Percentiles rank a stretch among this genome's conserved stretches.
Evolutionary conservation across 2,113 vertebrate species (phyloP).

Genomic region (Saimiri boliviensis): DNA sequence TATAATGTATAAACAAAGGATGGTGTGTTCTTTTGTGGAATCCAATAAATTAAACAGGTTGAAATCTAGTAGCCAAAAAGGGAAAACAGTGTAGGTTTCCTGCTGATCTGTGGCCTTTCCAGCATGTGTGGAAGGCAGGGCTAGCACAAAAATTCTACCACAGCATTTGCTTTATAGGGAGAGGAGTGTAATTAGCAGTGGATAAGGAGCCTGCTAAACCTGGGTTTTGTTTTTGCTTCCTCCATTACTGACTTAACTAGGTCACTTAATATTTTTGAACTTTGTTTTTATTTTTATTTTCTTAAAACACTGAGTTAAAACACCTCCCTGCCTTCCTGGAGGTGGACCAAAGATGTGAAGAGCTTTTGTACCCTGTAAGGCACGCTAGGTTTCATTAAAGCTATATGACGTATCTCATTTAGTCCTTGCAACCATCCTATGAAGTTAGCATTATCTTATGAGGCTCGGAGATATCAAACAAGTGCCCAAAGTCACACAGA

Average conservation of each 20-base stretch:
- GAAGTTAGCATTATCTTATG: neutral
- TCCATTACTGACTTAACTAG: neutral
- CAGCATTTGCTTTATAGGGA: neutral
- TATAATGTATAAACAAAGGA: neutral
- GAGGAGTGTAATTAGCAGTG: neutral
- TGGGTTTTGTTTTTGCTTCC: neutral
- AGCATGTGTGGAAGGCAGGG: neutral
- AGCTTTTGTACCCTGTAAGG: neutral
- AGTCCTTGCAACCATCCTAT: neutral
- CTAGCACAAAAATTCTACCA: neutral
- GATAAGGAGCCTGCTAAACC: neutral
- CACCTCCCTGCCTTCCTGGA: neutral
- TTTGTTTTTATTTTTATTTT: neutral
- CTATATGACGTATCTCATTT: neutral
- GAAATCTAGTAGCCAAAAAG: neutral
- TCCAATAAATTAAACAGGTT: neutral
- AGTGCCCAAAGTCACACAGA: neutral
- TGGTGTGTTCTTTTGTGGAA: neutral
- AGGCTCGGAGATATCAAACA: slow-evolving; percentile 1
- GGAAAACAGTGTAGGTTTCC: neutral
- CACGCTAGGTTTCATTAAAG: neutral
- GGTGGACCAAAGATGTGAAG: slow-evolving; percentile 23
- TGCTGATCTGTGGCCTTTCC: neutral
- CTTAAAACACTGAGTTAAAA: neutral
- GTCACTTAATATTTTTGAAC: neutral